Base-by-base conservation (phyloP, 2,113 vertebrate genomes). In the Hiodon tergisus region DNA sequence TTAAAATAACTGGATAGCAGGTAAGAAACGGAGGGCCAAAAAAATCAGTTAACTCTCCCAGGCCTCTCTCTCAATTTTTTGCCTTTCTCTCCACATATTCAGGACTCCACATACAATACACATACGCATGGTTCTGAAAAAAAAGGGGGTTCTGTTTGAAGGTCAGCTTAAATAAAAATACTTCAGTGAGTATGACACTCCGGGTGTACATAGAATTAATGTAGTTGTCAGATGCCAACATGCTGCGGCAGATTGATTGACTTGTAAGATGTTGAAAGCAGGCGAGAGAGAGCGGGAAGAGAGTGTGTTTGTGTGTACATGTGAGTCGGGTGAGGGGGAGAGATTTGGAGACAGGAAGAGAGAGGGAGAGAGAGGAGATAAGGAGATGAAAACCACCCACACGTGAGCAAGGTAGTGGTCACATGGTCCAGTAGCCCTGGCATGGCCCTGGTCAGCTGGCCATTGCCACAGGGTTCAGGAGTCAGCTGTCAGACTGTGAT, bases 401-500 rank as follows among this genome's bases (percentile, higher is more conserved):
- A 82, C 48, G 17, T 67, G 52, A 70, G 17, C 50, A 14, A 47
- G 31, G 31, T 70, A 3, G 16, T n/a, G 3, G 52, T 46, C 17
- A 5, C 14, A 47, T 58, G 47, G 50, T 47, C 4, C 13, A 10
- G 86, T 78, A 75, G 72, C 74, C 88, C 82, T 87, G 89, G 90
- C 87, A 51, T 62, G 88, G 86, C 84, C 88, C 85, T 87, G 90
- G 94, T 93, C 94, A 94, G 91, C 92, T 93, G 93, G 92, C 94
- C 83, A 61, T 79, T 83, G 93, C 87, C 91, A 83, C 84, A 82
- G 88, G 87, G 90, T 90, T 86, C 92, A 89, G 92, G 86, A 89
- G 92, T 87, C 91, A 92, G 90, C 93, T 94, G 94, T 94, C 94
- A 95, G 82, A 83, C 48, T 83, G 87, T 94, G 94, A 97, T 91